Evolutionary conservation across 2,113 vertebrate species (phyloP), one percentile per base, ranked within the genome.

Genomic region (Myrmecophaga tridactyla): DNA sequence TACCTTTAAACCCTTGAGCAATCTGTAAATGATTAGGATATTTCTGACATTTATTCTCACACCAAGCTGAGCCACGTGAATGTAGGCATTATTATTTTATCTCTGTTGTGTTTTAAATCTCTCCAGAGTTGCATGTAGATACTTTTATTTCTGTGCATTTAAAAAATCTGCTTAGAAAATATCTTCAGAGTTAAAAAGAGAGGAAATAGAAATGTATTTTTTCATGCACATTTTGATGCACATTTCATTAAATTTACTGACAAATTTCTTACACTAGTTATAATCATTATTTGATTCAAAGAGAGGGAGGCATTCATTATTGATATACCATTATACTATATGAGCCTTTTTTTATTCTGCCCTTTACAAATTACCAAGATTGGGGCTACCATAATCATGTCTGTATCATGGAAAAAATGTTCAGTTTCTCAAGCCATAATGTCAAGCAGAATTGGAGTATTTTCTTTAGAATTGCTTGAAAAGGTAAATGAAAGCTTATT

Each of bases 381-480:
- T 92, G 85, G 77, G 69, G 72, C 77, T 94, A 84, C 96, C 85
- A 92, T 17, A 95, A 69, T 72, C 43, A 25, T 2, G 0, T 88
- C 97, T 96, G 76, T 70, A 89, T 91, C 67, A 63, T 89, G 91
- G 67, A 67, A 76, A 39, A 86, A 70, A 73, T 43, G 17, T 23
- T 62, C 0, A 94, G 9, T 84, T 94, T 82, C 96, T 8, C 0
- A 67, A 76, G 41, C 63, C 93, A 94, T 97, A 89, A 94, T 77
- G n/a, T n/a, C n/a, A n/a, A n/a, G n/a, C n/a, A n/a, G 41, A 94
- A 87, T 96, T 83, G 83, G 96, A 97, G n/a, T 46, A 1, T 97
- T 97, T 96, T 96, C 96, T 96, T 97, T 94, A 96, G 93, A 96
- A 96, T 98, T 98, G 97, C 97, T 97, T 97, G 96, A 98, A 96